Percentiles rank a stretch among this genome's conserved stretches.
These are phyloP conservation scores for Acanthopagrus latus DNA, from an alignment of 2,797 vertebrate species.

Conservation along the genomic window DNA sequence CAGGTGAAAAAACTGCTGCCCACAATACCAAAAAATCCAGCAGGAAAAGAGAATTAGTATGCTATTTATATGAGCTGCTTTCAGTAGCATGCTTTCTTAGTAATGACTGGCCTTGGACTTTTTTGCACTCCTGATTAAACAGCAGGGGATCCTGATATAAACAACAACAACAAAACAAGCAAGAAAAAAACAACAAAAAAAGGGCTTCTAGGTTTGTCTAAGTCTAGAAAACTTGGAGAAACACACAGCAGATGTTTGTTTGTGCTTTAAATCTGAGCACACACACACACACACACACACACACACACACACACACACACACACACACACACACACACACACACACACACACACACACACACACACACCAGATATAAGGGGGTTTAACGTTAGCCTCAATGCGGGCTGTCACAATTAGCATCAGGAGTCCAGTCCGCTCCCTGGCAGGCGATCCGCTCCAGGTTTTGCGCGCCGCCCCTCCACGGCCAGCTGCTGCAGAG, in stretches of 20 bases:
- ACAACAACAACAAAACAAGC: not conserved
- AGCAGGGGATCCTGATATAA: constrained; percentile 38
- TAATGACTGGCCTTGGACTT: constrained; percentile 53
- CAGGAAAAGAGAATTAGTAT: constrained; percentile 22
- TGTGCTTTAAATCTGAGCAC: constrained; percentile 12
- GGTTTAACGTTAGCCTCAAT: constrained; percentile 14
- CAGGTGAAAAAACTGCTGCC: constrained; percentile 47
- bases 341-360: too few species aligned
- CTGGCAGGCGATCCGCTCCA: constrained; percentile 81
- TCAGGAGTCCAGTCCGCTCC: constrained; percentile 61
- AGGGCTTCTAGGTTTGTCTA: constrained; percentile 10
- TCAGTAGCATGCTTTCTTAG: constrained; percentile 22
- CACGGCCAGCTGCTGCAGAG: constrained; percentile 87
- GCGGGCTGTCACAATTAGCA: constrained; percentile 75
- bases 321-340: too few species aligned
- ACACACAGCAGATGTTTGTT: constrained; percentile 6
- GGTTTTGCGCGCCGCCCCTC: constrained; percentile 86
- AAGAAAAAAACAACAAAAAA: too few species aligned
- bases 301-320: too few species aligned
- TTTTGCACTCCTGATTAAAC: constrained; percentile 49
- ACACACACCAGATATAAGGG: not conserved
- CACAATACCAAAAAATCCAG: constrained; percentile 39
- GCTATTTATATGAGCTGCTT: constrained; percentile 30
- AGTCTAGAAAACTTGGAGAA: not conserved
- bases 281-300: too few species aligned